Evolutionary conservation across 2,888 invertebrate species (phyloP).

Genomic region (Dastarcus helophoroides): DNA sequence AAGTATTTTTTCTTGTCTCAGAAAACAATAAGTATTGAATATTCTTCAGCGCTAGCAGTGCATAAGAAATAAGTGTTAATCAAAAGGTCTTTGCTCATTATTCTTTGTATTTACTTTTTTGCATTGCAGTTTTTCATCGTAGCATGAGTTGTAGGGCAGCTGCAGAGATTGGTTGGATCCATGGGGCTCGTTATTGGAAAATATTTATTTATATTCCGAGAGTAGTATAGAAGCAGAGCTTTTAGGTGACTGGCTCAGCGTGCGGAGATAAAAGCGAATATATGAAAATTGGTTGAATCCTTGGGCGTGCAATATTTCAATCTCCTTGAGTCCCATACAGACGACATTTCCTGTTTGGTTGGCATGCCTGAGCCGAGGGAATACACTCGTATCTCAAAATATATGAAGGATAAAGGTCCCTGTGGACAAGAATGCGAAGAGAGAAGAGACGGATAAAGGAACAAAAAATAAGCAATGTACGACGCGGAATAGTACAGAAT

Average conservation of each 20-base stretch:
- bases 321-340: constrained; percentile 31
- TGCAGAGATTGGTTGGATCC: no score
- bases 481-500: constrained; percentile 29
- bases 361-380: constrained; percentile 31
- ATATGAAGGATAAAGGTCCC: constrained; percentile 37
- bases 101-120: no score
- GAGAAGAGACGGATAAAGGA: constrained; percentile 32
- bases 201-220: constrained; percentile 11
- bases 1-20: no score
- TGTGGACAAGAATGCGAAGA: constrained; percentile 35
- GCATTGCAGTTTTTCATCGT: no score
- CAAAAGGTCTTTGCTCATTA: no score
- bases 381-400: constrained; percentile 32
- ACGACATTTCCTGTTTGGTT: constrained; percentile 36
- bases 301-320: constrained; percentile 37
- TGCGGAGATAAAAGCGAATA: constrained; percentile 31
- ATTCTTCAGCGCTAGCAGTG: no score
- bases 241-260: no score
- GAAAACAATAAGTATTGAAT: no score
- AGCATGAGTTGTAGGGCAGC: no score
- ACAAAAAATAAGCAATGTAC: constrained; percentile 34
- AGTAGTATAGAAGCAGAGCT: no score
- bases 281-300: constrained; percentile 37
- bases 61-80: no score
- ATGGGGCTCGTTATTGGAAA: no score